Percentiles rank a stretch among this genome's conserved stretches.
Conservation (phyloP, 2,113 vertebrate species). For the Corvus cornix region DNA sequence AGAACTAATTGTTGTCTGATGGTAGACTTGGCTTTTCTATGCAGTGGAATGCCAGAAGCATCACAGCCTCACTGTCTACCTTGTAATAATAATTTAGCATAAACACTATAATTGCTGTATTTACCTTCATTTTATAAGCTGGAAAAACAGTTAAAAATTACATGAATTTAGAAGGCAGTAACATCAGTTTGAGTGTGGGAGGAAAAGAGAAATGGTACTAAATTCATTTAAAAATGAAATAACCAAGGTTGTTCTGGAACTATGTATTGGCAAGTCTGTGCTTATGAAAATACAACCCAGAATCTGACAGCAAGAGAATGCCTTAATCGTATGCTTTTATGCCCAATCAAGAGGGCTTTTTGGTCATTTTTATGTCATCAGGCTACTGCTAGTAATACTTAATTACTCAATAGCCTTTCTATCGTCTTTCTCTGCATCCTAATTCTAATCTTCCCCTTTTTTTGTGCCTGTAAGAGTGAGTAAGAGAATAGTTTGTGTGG, state of each 20-base stretch:
- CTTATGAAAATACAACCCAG: not conserved
- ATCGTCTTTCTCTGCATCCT: not conserved
- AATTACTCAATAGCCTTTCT: not conserved
- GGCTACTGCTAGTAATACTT: not conserved
- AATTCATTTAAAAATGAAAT: not conserved
- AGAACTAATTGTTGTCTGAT: not conserved
- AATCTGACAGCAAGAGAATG: not conserved
- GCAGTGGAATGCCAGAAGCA: not conserved
- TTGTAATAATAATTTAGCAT: constrained; percentile 29
- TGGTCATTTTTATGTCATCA: not conserved
- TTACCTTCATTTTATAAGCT: constrained; percentile 34
- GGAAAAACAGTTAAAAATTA: constrained; percentile 1
- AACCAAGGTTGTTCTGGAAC: not conserved
- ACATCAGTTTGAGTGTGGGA: not conserved
- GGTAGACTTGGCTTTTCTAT: not conserved
- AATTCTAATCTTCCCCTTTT: not conserved
- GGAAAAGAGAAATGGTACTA: not conserved
- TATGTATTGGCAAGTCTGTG: not conserved
- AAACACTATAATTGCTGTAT: constrained; percentile 15
- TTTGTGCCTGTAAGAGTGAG: not conserved
- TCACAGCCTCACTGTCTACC: not conserved
- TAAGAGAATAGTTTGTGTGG: not conserved
- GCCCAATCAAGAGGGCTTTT: fast-evolving
- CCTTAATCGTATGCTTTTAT: not conserved
- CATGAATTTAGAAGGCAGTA: not conserved